phyloP scores from a whole-genome alignment of 2,113 vertebrate genomes.

The Pollachius pollachius region DNA sequence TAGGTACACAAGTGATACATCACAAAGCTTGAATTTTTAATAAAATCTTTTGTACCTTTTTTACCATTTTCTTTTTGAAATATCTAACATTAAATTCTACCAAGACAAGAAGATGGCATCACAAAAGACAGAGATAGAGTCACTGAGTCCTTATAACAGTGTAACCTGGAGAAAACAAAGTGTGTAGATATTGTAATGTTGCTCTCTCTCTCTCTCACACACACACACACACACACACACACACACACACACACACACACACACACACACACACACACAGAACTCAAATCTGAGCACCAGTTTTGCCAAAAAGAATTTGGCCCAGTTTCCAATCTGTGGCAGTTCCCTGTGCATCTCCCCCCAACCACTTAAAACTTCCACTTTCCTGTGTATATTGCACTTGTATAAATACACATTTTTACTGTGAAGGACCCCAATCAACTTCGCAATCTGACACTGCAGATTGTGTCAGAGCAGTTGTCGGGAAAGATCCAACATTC shows the following conservation, averaged over 20 bases:
- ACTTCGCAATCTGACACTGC: conserved; percentile 6
- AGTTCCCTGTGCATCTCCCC: conserved; percentile 12
- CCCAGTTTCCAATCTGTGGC: conserved; percentile 21
- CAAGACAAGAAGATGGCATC: neutral
- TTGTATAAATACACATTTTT: conserved; percentile 55
- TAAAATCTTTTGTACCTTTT: conserved; percentile 1
- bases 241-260: conserved; percentile 24
- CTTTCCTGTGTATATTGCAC: conserved; percentile 34
- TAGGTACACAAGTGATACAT: neutral
- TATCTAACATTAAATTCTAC: neutral
- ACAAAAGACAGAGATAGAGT: neutral
- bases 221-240: conserved; percentile 26
- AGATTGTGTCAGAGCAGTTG: conserved; percentile 22
- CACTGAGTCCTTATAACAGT: conserved; percentile 4
- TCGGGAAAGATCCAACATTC: neutral
- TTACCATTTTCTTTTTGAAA: neutral
- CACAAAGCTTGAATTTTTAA: conserved; percentile 1
- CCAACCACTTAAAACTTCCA: conserved; percentile 18
- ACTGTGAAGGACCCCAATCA: conserved; percentile 28
- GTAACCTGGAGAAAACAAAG: conserved; percentile 1
- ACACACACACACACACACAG: conserved; percentile 18
- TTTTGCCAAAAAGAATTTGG: conserved; percentile 23
- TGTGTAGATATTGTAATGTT: conserved; percentile 50
- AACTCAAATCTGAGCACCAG: conserved; percentile 11
- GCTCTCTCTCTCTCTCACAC: conserved; percentile 22